Conservation (phyloP, 92 coral and sea anemone genomes). For the Scolanthus callimorphus region DNA sequence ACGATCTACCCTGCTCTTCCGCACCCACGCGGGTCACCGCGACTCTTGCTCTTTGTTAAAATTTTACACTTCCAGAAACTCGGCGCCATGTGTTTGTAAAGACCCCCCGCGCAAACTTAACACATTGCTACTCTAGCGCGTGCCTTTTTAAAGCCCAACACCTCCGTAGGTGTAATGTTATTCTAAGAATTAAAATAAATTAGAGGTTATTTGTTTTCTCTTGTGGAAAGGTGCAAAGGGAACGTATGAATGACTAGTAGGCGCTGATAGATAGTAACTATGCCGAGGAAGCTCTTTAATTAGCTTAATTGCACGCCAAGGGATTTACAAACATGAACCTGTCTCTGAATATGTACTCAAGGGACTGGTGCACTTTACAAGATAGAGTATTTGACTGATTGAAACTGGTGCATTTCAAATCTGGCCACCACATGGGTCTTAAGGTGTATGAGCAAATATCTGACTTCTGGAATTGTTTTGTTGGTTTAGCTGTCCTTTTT, state of each 20-base stretch:
- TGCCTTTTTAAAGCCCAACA: background rate
- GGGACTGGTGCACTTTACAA: too few species aligned
- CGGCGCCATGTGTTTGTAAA: background rate
- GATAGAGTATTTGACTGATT: too few species aligned
- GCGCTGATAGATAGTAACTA: slow-evolving; percentile 1
- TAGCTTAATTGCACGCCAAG: slow-evolving; percentile 1
- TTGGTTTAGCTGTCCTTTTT: slow-evolving; percentile 61
- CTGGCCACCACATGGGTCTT: slow-evolving; percentile 52
- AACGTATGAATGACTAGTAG: background rate
- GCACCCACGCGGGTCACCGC: slow-evolving; percentile 14
- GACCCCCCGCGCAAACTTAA: background rate
- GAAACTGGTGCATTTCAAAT: too few species aligned
- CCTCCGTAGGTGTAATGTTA: background rate
- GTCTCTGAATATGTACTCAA: background rate
- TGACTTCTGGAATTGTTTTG: slow-evolving; percentile 47
- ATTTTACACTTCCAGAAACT: background rate
- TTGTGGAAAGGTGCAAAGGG: background rate
- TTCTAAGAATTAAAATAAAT: background rate
- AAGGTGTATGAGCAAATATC: slow-evolving; percentile 32
- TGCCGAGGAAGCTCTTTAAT: background rate
- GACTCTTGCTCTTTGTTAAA: slow-evolving; percentile 5
- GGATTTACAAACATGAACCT: background rate
- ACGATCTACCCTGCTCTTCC: slow-evolving; percentile 5
- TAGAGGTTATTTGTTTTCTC: background rate
- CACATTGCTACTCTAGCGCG: background rate